Conservation (phyloP, 1,140 invertebrate species). For the Physella acuta region DNA sequence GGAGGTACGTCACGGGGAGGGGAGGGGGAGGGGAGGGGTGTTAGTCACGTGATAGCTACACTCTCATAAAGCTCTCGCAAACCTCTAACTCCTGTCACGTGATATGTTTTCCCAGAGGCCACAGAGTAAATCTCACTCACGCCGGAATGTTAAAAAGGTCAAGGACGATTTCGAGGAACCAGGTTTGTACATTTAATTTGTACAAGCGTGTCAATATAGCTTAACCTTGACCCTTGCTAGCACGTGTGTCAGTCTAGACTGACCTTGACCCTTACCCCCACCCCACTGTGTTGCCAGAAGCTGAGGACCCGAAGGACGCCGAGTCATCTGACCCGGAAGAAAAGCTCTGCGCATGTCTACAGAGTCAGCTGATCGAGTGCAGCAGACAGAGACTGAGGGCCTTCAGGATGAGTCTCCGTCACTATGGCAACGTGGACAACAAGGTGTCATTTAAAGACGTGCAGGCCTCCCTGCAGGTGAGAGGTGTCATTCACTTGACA, state of each 20-base stretch:
- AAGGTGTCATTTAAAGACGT: conserved; percentile 44
- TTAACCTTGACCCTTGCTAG: too few relatives aligned
- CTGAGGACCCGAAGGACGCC: conserved; percentile 5
- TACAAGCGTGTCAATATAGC: too few relatives aligned
- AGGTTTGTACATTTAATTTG: too few relatives aligned
- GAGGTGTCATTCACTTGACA: not conserved
- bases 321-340: conserved; percentile 33
- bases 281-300: too few relatives aligned
- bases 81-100: not conserved
- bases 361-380: conserved; percentile 35
- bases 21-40: not conserved
- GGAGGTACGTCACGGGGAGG: not conserved
- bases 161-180: not conserved
- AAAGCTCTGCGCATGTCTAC: conserved; percentile 34
- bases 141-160: not conserved
- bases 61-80: not conserved
- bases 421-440: conserved; percentile 43
- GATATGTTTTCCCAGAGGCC: not conserved
- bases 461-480: conserved; percentile 41
- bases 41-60: too few relatives aligned
- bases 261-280: too few relatives aligned
- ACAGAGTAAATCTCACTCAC: not conserved
- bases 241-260: too few relatives aligned
- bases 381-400: conserved; percentile 47
- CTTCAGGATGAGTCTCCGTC: conserved; percentile 46